Base-by-base conservation (phyloP, 2,113 vertebrate genomes). In the Camelus bactrianus region DNA sequence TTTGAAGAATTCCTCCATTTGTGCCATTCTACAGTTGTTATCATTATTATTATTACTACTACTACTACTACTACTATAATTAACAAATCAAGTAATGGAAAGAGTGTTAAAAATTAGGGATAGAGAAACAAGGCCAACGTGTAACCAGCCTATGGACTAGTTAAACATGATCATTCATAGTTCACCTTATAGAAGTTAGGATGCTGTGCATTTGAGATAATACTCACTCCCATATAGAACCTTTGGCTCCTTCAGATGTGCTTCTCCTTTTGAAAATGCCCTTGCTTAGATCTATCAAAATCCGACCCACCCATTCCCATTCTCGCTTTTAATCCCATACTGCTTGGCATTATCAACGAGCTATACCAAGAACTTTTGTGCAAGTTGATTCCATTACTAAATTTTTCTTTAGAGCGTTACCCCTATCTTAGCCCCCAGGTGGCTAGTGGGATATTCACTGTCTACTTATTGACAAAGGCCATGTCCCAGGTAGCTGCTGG, bases 31-130 rank as follows among this genome's bases (percentile, higher is more conserved):
- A 30, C 9, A 67, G 20, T 54, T 42, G 32, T 77, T 85, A 32
- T 35, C 19, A 62, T 60, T 42, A 26, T 80, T 79, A 20, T 26
- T 20, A 56, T 76, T 54, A 42, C 38, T 42, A 42, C 38, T 42
- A 42, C 38, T 42, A 38, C 38, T 38, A 42, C 38, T 42, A 42
- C 38, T 42, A 42, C 38, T 42, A 42, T 42, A 42, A 60, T 89
- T 35, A 69, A 79, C 35, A 77, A 79, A 73, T 52, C 50, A 24
- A 75, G 56, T 69, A 69, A 76, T 80, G 69, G 38, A 70, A 92
- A 32, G 64, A 22, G 15, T 42, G n/a, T n/a, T 80, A 46, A 85
- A 80, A 73, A 88, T 72, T 32, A 91, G 20, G n/a, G 12, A 3
- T 24, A 32, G 20, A 69, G 65, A 69, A 65, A 26, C 10, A 32